A percentile compares a stretch with the other conserved stretches of the same genome.
phyloP scores from a whole-genome alignment of 1,140 invertebrate genomes.

The Sycophaga agraensis region DNA sequence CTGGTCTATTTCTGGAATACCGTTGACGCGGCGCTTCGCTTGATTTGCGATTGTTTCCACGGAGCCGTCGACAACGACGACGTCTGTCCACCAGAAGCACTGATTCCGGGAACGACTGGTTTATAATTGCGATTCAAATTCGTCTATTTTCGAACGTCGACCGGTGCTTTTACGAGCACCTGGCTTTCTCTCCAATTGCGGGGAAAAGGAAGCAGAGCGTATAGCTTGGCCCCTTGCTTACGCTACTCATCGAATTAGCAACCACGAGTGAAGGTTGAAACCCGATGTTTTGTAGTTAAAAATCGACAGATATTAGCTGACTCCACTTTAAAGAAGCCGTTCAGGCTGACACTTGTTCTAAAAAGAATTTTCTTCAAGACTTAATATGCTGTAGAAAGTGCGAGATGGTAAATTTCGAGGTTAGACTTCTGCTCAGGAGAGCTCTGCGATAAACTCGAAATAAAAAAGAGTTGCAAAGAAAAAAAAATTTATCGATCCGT shows the following conservation, averaged over 20 bases:
- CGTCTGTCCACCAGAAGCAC: background rate
- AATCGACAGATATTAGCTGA: too few species aligned
- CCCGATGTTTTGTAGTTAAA: too few species aligned
- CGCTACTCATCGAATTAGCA: too few species aligned
- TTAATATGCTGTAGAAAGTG: background rate
- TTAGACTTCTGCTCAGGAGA: too few species aligned
- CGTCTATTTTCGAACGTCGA: slow-evolving; percentile 4
- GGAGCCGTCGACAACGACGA: slow-evolving; percentile 1
- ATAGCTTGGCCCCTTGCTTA: too few species aligned
- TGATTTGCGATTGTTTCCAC: slow-evolving; percentile 25
- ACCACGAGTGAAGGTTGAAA: too few species aligned
- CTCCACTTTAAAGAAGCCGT: too few species aligned
- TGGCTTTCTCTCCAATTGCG: background rate
- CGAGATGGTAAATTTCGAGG: background rate
- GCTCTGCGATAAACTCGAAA: too few species aligned
- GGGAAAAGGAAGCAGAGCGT: background rate
- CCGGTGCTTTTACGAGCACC: background rate
- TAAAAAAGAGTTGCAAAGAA: too few species aligned
- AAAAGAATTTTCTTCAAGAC: too few species aligned
- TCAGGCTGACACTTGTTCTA: too few species aligned
- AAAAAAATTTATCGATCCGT: too few species aligned
- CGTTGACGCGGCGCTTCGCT: background rate
- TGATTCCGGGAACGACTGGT: slow-evolving; percentile 9
- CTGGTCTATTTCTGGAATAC: background rate
- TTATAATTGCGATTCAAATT: slow-evolving; percentile 16